Conservation (phyloP, 2,888 invertebrate species). For the Bibio marci region DNA sequence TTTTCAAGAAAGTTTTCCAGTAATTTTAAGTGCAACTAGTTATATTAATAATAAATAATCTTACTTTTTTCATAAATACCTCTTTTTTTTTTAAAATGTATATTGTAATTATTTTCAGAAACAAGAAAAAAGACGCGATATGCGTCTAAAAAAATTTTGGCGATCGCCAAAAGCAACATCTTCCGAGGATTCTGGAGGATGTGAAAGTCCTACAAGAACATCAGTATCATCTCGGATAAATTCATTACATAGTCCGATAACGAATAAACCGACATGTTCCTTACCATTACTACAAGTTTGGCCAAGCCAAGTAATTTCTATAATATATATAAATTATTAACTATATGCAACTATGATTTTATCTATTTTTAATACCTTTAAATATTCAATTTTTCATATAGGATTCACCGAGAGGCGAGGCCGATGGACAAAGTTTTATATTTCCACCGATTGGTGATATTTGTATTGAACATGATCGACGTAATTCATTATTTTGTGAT, state of each 20-base stretch:
- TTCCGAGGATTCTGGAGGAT: slow-evolving; percentile 30
- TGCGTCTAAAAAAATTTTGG: slow-evolving; percentile 31
- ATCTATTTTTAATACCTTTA: no score
- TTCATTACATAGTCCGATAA: slow-evolving; percentile 9
- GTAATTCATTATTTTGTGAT: slow-evolving; percentile 30
- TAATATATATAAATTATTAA: no score
- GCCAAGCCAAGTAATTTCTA: slow-evolving; percentile 37
- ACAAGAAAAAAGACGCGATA: slow-evolving; percentile 31
- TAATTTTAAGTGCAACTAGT: no score
- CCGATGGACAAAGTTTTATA: slow-evolving; percentile 49
- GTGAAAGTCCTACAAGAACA: slow-evolving; percentile 34
- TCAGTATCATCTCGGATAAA: slow-evolving; percentile 7
- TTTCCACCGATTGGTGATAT: slow-evolving; percentile 31
- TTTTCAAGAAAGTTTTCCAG: no score
- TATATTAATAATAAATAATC: neutral
- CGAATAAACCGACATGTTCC: slow-evolving; percentile 34
- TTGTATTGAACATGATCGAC: slow-evolving; percentile 14
- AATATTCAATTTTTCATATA: no score
- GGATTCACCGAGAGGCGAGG: slow-evolving; percentile 50
- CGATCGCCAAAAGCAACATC: slow-evolving; percentile 30
- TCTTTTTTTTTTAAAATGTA: neutral
- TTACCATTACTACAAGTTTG: slow-evolving; percentile 44
- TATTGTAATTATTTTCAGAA: slow-evolving; percentile 17
- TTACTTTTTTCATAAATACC: neutral
- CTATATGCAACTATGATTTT: no score